Evolutionary conservation across 2,113 vertebrate species (phyloP), one percentile per base, ranked within the genome.

Genomic region (Osmerus mordax): DNA sequence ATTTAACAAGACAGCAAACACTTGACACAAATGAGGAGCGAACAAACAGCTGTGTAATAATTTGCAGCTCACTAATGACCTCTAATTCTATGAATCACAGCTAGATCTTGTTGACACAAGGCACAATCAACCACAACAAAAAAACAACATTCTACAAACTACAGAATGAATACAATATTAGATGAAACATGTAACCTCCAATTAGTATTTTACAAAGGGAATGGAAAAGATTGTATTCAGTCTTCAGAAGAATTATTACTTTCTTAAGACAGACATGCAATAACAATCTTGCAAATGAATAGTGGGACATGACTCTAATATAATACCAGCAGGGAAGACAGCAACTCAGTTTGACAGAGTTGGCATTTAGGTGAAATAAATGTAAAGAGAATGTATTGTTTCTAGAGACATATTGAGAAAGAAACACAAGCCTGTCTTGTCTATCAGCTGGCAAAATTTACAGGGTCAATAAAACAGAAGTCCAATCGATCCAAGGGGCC

Each of bases 1-100:
- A 71, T 79, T 77, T 67, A 36, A 21, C 47, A 73, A 76, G 77
- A 61, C 64, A 78, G 70, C 70, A 76, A 75, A 70, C 73, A 77
- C 68, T 70, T 4, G 4, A 73, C 77, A 75, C 74, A 73, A 61
- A 59, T 54, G 47, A 69, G 47, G 64, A 65, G 68, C 65, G 29
- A 18, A 65, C 74, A 52, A 21, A 52, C 71, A 63, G 36, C 11
- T 1, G 1, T 21, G 59, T 58, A 23, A 72, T 72, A 69, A 47
- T 78, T 56, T 52, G 56, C 1, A 2, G 28, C 52, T 61, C 18
- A 28, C 79, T 67, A 71, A 88, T 74, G 67, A 72, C 23, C 21
- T 61, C 21, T 12, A 23, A 25, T 21, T 74, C 64, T 51, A 18
- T 15, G 12, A 71, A 62, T 21, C 25, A 29, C 25, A 5, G 19